Percentiles rank a stretch among this genome's conserved stretches.
phyloP scores from a whole-genome alignment of 2,113 vertebrate genomes.

The Alexandromys fortis region DNA sequence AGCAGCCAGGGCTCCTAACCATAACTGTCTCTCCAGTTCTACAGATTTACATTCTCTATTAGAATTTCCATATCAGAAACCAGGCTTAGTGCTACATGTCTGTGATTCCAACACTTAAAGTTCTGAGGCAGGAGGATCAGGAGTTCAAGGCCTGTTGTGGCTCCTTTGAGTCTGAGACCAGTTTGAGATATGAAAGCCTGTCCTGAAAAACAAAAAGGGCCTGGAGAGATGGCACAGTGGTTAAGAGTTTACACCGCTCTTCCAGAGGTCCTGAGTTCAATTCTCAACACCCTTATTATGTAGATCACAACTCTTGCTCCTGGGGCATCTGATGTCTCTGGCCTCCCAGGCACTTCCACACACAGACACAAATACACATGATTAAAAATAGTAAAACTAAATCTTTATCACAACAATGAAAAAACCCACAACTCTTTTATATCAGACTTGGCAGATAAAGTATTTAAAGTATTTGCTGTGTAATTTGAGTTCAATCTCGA shows the following conservation, averaged over 20 bases:
- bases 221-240: neutral
- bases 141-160: neutral
- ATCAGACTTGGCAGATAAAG: neutral
- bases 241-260: neutral
- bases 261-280: neutral
- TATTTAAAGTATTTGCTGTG: neutral
- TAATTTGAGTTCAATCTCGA: neutral
- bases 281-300: too few species aligned
- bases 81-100: neutral
- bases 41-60: neutral
- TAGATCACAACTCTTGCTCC: neutral
- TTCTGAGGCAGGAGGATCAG: neutral
- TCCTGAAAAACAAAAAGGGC: neutral
- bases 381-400: neutral
- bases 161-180: neutral
- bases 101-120: neutral
- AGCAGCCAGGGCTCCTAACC: neutral
- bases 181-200: neutral
- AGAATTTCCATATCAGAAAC: neutral
- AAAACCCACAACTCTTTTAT: neutral
- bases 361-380: neutral
- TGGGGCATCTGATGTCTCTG: neutral
- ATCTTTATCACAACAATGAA: neutral
- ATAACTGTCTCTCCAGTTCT: neutral
- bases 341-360: neutral